Base-by-base conservation (phyloP, 2,888 invertebrate genomes). In the Platynereis dumerilii region DNA sequence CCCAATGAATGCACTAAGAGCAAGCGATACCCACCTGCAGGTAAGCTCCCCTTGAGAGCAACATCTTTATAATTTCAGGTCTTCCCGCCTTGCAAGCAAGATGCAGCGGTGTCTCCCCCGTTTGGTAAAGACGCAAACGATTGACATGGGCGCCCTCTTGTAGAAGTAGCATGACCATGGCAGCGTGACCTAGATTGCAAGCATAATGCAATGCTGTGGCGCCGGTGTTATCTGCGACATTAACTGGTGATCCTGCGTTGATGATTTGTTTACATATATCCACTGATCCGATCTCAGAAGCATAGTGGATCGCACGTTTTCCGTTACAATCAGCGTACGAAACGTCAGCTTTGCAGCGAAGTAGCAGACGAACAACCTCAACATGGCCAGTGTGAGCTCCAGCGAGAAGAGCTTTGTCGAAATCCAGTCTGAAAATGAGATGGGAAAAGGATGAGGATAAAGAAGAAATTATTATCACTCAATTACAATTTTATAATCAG, bases 301-400 rank as follows among this genome's bases (percentile, higher is more conserved):
- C 76, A 28, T 72, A 66, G 56, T 76, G 75, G 1, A 76, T 66
- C 17, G 72, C 69, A 15, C 74, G 59, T 27, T 68, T 58, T 1
- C 69, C 68, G 10, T 57, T 53, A 2, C 28, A 26, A 54, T 75
- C 72, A 2, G 60, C 58, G 44, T 64, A 66, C 3, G 54, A 45
- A 10, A 53, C 22, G 24, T 52, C 52, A 2, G 61, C 61, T 24
- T 61, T 61, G 26, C 39, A 24, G 27, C 56, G 24, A 12, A 61
- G 61, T 2, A 61, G 55, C 27, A 52, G 61, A 1, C 55, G 54
- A 12, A 61, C 61, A 7, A 52, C 52, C 42, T 61, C 61, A 1
- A 26, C 24, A 45, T 55, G 54, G 1, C 54, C 61, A 10, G 61
- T 61, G 24, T 55, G 53, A 2, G 55, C 61, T n/a, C 39, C 61